Conservation (phyloP, 2,888 invertebrate genomes). For the Pyrochroa serraticornis region DNA sequence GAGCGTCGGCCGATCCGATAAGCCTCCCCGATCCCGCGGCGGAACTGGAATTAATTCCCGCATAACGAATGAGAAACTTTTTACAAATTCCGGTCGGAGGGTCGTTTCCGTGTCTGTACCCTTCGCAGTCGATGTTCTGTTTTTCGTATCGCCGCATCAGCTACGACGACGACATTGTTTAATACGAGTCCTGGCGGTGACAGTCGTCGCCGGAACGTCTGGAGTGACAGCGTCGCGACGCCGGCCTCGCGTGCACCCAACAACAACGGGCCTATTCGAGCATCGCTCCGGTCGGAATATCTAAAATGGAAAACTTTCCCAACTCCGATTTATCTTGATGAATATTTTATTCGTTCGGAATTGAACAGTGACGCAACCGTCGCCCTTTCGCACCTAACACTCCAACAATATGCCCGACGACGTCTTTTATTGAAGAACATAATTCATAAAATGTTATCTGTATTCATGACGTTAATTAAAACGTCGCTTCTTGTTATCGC, state of each 20-base stretch:
- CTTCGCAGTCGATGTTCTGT: constrained; percentile 24
- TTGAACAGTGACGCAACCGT: constrained; percentile 27
- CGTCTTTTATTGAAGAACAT: constrained; percentile 37
- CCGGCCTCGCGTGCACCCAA: constrained; percentile 15
- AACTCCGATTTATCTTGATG: constrained; percentile 36
- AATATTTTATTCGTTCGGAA: constrained; percentile 36
- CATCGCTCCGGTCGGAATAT: constrained; percentile 30
- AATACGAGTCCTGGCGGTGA: constrained; percentile 41
- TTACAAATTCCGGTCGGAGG: constrained; percentile 18
- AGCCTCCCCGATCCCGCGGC: constrained; percentile 10
- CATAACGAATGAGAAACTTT: constrained; percentile 21
- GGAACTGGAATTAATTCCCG: constrained; percentile 21
- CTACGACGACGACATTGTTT: constrained; percentile 42
- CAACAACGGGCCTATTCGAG: constrained; percentile 28
- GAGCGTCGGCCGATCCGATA: constrained; percentile 15
- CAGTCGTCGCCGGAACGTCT: constrained; percentile 35
- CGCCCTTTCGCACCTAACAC: neutral
- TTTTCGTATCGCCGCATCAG: constrained; percentile 32
- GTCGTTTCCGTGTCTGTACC: constrained; percentile 17
- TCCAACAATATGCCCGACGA: constrained; percentile 33
- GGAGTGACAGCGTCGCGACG: constrained; percentile 38
- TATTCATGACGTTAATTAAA: constrained; percentile 45
- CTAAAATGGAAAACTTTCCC: constrained; percentile 31
- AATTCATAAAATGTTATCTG: constrained; percentile 40
- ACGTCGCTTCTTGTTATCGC: constrained; percentile 39